Evolutionary conservation across 2,113 vertebrate genomes (phyloP).

Genomic region (Galemys pyrenaicus): DNA sequence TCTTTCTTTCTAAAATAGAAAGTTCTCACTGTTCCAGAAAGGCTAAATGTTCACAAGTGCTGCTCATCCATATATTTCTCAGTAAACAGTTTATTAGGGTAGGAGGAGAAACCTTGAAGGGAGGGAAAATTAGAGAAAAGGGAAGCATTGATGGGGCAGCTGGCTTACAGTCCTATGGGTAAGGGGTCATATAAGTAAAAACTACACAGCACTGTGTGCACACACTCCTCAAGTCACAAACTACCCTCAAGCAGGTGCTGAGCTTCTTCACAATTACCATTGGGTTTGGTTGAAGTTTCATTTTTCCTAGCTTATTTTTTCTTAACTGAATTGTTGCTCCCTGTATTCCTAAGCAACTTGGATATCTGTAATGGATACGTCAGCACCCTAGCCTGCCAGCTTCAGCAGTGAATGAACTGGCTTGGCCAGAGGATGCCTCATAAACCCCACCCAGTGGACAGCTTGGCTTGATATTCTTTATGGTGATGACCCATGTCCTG

Average conservation of each 20-base stretch:
- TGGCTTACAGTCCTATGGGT: not conserved
- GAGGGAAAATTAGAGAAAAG: not conserved
- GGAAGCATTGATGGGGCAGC: not conserved
- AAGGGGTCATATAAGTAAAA: not conserved
- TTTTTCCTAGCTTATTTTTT: not conserved
- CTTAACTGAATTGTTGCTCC: not conserved
- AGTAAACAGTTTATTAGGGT: not conserved
- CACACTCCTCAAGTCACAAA: not conserved
- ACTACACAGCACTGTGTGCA: not conserved
- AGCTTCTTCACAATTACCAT: not conserved
- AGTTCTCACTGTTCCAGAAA: not conserved
- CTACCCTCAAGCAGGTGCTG: not conserved
- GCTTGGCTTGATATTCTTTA: not conserved
- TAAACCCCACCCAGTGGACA: not conserved
- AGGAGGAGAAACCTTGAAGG: not conserved
- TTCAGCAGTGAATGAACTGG: not conserved
- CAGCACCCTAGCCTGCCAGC: not conserved
- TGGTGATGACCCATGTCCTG: not conserved
- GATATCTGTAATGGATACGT: not conserved
- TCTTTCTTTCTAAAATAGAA: not conserved
- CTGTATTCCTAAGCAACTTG: not conserved
- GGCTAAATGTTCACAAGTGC: not conserved
- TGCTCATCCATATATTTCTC: not conserved
- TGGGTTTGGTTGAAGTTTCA: not conserved
- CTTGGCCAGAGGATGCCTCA: not conserved